A percentile compares a stretch with the other conserved stretches of the same genome.
Conservation (phyloP, 2,888 invertebrate species). For the Seira musarum region DNA sequence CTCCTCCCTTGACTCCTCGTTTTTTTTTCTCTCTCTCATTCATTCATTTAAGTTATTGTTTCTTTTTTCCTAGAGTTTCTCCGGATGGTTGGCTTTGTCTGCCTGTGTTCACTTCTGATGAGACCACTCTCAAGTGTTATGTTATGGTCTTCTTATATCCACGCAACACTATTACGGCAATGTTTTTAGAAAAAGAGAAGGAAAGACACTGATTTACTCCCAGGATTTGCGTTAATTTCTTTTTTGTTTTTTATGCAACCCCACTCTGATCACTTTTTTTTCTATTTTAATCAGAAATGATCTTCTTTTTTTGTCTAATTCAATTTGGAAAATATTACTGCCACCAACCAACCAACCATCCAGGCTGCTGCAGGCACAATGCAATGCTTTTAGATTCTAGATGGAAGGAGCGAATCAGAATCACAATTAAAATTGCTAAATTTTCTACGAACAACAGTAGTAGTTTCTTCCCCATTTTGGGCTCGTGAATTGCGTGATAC, state of each 20-base stretch:
- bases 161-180: neutral
- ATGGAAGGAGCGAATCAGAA: neutral
- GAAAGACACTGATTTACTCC: slow-evolving; percentile 70
- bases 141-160: neutral
- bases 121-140: neutral
- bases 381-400: slow-evolving; percentile 1
- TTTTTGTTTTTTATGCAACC: slow-evolving; percentile 69
- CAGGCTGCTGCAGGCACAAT: neutral
- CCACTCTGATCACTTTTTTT: slow-evolving; percentile 70
- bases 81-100: slow-evolving; percentile 3
- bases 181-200: slow-evolving; percentile 17
- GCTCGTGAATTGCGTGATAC: neutral
- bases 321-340: slow-evolving; percentile 67
- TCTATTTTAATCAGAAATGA: slow-evolving; percentile 70
- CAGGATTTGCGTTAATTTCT: slow-evolving; percentile 70
- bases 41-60: neutral
- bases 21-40: slow-evolving; percentile 20
- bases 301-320: slow-evolving; percentile 67
- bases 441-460: neutral
- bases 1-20: slow-evolving; percentile 43
- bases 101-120: neutral
- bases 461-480: slow-evolving; percentile 21
- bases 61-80: neutral
- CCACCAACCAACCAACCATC: slow-evolving; percentile 23
- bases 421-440: slow-evolving; percentile 4